A percentile compares a stretch with the other conserved stretches of the same genome.
Evolutionary conservation across 2,888 invertebrate species (phyloP).

Genomic region (Phania funesta): DNA sequence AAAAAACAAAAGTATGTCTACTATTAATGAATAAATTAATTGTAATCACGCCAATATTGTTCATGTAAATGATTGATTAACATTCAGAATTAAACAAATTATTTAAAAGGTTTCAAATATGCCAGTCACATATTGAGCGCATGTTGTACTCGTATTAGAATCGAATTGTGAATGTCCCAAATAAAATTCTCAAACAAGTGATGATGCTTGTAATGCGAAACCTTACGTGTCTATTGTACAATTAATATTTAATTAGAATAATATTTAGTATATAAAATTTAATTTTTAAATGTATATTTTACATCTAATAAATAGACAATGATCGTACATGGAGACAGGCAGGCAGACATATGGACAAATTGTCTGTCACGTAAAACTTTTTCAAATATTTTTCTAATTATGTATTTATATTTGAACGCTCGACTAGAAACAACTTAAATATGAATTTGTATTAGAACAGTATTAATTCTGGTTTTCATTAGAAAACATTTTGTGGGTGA

Average conservation of each 20-base stretch:
- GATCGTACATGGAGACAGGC: neutral
- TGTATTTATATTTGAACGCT: too few species aligned
- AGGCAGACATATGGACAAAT: neutral
- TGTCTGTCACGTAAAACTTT: neutral
- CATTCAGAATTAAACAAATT: neutral
- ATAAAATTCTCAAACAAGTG: slow-evolving; percentile 5
- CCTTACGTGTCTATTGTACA: slow-evolving; percentile 23
- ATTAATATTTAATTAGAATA: slow-evolving; percentile 36
- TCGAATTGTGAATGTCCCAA: neutral
- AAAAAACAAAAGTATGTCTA: too few species aligned
- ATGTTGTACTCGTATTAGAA: neutral
- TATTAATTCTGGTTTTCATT: too few species aligned
- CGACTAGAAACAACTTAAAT: too few species aligned
- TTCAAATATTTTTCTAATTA: neutral
- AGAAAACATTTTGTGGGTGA: too few species aligned
- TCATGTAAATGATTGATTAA: neutral
- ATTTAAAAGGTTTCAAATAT: slow-evolving; percentile 4
- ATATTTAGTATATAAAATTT: too few species aligned
- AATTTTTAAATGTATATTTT: too few species aligned
- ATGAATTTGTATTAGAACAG: too few species aligned
- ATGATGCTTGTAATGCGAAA: slow-evolving; percentile 28
- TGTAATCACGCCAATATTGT: neutral
- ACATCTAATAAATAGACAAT: too few species aligned
- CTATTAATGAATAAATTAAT: neutral
- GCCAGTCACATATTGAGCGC: slow-evolving; percentile 34